These are phyloP conservation scores for Cyprinodon tularosa DNA, from an alignment of 2,113 vertebrate genomes.

Conservation along the genomic window DNA sequence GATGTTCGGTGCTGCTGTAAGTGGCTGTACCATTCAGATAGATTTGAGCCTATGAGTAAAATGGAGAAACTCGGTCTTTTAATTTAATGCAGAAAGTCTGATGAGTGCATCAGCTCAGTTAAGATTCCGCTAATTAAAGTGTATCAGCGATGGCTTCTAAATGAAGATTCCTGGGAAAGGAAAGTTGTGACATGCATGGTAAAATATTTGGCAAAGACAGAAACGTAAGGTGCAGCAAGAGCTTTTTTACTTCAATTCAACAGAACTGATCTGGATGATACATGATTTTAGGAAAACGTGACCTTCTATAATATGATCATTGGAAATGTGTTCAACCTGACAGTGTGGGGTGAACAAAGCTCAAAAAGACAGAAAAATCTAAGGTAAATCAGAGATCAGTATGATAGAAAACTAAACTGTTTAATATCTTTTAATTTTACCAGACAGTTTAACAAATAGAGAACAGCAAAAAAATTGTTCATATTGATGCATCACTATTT, in stretches of 20 bases:
- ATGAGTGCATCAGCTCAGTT: constrained; percentile 14
- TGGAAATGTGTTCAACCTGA: neutral
- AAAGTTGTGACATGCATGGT: constrained; percentile 6
- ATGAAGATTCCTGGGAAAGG: neutral
- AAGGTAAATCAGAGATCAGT: too few species aligned
- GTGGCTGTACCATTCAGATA: constrained; percentile 15
- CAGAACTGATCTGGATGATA: neutral
- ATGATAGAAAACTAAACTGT: too few species aligned
- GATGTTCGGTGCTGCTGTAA: constrained; percentile 33
- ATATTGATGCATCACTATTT: too few species aligned
- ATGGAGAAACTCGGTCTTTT: constrained; percentile 34
- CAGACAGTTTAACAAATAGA: too few species aligned
- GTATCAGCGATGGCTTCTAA: constrained; percentile 1
- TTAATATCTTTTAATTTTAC: too few species aligned
- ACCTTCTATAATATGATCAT: neutral
- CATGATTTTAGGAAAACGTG: neutral
- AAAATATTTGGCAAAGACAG: neutral
- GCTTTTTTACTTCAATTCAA: neutral
- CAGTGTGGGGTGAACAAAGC: neutral
- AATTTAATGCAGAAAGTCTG: constrained; percentile 39
- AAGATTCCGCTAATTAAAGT: constrained; percentile 13
- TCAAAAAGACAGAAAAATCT: too few species aligned
- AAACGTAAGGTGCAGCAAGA: neutral
- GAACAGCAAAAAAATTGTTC: too few species aligned
- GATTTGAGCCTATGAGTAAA: constrained; percentile 26